These are phyloP conservation scores for Melieria picta DNA, from an alignment of 2,888 invertebrate genomes.

Conservation along the genomic window DNA sequence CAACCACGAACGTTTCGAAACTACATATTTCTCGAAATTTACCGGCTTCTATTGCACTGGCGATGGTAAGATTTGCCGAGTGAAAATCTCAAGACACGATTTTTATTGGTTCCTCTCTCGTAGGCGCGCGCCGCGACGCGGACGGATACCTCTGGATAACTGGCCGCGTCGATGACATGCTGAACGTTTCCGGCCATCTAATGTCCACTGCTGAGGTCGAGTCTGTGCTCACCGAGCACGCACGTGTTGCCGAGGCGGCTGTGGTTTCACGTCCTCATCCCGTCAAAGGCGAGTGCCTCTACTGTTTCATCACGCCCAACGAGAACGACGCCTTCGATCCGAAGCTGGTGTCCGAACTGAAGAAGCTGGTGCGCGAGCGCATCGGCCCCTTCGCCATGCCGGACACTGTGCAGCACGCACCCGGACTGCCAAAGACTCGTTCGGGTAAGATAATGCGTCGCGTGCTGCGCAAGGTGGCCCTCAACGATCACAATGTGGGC, in stretches of 20 bases:
- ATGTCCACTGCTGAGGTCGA: conserved; percentile 97
- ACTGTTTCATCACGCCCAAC: conserved; percentile 95
- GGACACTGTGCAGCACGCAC: conserved; percentile 93
- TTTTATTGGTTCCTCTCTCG: conserved; percentile 32
- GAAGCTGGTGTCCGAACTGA: conserved; percentile 77
- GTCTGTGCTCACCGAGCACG: conserved; percentile 81
- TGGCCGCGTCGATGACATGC: conserved; percentile 97
- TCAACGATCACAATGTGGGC: conserved; percentile 88
- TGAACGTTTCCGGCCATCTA: conserved; percentile 97
- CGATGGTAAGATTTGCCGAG: conserved; percentile 76
- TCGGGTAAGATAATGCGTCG: conserved; percentile 99
- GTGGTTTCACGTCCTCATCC: conserved; percentile 95
- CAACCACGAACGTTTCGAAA: conserved; percentile 89
- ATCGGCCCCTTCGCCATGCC: conserved; percentile 98
- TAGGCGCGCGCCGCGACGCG: conserved; percentile 89
- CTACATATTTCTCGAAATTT: conserved; percentile 94
- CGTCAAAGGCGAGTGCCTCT: conserved; percentile 96
- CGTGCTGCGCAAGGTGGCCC: conserved; percentile 91
- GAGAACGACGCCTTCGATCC: conserved; percentile 78
- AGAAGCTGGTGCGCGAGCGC: conserved; percentile 82
- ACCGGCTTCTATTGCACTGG: conserved; percentile 98
- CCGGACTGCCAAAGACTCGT: conserved; percentile 93
- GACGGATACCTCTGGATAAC: conserved; percentile 98
- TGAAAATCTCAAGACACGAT: too few species aligned
- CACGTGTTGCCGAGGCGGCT: conserved; percentile 90